Base-by-base conservation (phyloP, 2,113 vertebrate species). In the Cariama cristata region DNA sequence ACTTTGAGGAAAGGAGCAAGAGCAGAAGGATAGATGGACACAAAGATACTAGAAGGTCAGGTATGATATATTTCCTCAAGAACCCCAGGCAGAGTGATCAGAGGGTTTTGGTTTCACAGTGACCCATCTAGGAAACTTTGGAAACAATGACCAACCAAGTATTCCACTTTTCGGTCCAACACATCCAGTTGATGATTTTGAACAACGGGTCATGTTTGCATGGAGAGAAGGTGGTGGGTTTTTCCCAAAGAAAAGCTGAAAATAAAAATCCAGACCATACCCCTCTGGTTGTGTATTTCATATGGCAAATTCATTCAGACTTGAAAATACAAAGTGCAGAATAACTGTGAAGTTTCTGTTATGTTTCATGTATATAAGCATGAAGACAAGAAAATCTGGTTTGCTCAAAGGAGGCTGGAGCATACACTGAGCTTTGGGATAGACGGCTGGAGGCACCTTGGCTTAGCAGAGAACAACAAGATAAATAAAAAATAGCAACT, bases 401-500 rank as follows among this genome's bases (percentile, higher is more conserved):
- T 42, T 71, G 20, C 19, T 81, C 40, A 67, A 38, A 84, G 86
- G 47, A 67, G 44, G 12, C 56, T 56, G 68, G 28, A 74, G 28
- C 35, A 56, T 38, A n/a, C 13, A 1, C 17, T 58, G 60, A 47
- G 10, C 35, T 66, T 90, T 90, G 55, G 68, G 49, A 40, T 55
- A 86, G 92, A 92, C 47, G 92, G 42, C 86, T 92, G 55, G 28
- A 74, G 60, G 72, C 82, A 88, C 23, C 82, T 88, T 92, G 59
- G 62, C 44, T 91, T 1, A 5, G 17, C 52, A 88, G 68, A 95
- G 75, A 83, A 63, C 33, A 96, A 27, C 0, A 84, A 52, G 47
- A 79, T 86, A 80, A 92, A 92, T 81, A 76, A 95, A 90, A 88
- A 75, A 40, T 52, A 45, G 14, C 55, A 55, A 49, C 16, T 68